These are phyloP conservation scores for Aspiorhynchus laticeps DNA, from an alignment of 2,113 vertebrate species.

Conservation along the genomic window DNA sequence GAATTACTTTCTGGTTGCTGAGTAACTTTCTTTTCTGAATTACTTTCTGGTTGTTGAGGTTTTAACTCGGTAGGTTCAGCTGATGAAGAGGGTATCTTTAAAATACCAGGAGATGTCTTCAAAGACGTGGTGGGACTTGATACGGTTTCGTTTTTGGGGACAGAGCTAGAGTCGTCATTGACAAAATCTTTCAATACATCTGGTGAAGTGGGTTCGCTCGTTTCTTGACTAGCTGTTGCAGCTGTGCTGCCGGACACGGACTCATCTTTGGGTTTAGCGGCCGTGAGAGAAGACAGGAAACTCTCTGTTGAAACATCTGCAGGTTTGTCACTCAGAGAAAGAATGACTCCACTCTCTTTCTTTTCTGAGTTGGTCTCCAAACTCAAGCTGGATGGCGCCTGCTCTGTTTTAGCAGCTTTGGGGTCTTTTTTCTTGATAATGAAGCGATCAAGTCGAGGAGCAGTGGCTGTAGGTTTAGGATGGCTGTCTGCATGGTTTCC, in stretches of 20 bases:
- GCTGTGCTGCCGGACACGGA: slow-evolving; percentile 66
- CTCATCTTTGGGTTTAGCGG: slow-evolving; percentile 76
- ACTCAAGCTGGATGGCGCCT: slow-evolving; percentile 56
- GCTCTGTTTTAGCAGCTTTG: slow-evolving; percentile 68
- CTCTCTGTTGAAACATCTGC: slow-evolving; percentile 92
- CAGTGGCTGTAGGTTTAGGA: slow-evolving; percentile 73
- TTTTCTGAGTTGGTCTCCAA: slow-evolving; percentile 55
- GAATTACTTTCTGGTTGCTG: not conserved
- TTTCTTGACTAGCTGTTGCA: slow-evolving; percentile 42
- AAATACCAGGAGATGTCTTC: slow-evolving; percentile 83
- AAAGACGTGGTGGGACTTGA: slow-evolving; percentile 80
- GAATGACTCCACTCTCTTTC: slow-evolving; percentile 64
- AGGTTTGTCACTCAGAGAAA: slow-evolving; percentile 92
- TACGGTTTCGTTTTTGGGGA: slow-evolving; percentile 65
- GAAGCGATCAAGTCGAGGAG: slow-evolving; percentile 74
- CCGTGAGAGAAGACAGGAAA: slow-evolving; percentile 84
- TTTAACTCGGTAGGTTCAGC: slow-evolving; percentile 60
- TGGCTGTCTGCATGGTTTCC: slow-evolving; percentile 65
- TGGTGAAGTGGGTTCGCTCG: slow-evolving; percentile 40
- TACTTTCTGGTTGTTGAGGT: not conserved
- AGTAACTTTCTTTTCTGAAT: too few relatives aligned
- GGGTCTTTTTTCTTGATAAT: slow-evolving; percentile 78
- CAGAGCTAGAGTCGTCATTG: slow-evolving; percentile 65
- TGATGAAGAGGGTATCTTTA: slow-evolving; percentile 76
- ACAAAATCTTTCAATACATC: slow-evolving; percentile 43